Percentiles rank a stretch among this genome's conserved stretches.
Conservation (phyloP, 2,113 vertebrate species). For the Hiodon alosoides region DNA sequence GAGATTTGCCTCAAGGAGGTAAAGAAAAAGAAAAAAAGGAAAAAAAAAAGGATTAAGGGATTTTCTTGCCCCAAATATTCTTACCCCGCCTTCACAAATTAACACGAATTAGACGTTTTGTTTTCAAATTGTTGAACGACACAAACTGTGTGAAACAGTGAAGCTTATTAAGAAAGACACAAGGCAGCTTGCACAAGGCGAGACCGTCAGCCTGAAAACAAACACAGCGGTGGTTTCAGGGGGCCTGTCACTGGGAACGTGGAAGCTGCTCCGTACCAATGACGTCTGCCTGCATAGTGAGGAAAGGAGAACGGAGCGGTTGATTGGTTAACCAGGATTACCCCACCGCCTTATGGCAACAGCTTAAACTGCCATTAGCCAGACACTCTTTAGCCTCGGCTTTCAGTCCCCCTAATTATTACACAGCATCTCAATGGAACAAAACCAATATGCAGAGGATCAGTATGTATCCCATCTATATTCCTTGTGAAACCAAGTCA, state of each 20-base stretch:
- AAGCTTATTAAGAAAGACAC: too few relatives aligned
- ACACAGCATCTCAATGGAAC: not conserved
- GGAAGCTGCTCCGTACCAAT: too few relatives aligned
- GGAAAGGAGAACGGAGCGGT: not conserved
- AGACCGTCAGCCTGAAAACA: too few relatives aligned
- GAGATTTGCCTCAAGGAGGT: slow-evolving; percentile 41
- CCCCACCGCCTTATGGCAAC: not conserved
- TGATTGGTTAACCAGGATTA: not conserved
- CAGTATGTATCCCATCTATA: not conserved
- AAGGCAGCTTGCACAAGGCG: not conserved
- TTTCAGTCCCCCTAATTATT: not conserved
- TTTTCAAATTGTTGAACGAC: too few relatives aligned
- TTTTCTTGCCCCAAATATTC: slow-evolving; percentile 6
- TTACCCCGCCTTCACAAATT: not conserved
- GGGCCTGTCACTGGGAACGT: too few relatives aligned
- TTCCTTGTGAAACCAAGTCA: too few relatives aligned
- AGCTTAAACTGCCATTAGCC: not conserved
- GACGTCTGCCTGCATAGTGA: not conserved
- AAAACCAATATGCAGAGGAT: not conserved
- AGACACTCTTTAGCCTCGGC: not conserved
- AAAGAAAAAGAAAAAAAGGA: not conserved
- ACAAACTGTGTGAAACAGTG: too few relatives aligned
- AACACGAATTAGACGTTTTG: not conserved
- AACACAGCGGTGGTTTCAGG: too few relatives aligned
- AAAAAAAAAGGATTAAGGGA: slow-evolving; percentile 17